Evolutionary conservation across 2,797 vertebrate genomes (phyloP), one percentile per base, ranked within the genome.

Genomic region (Lithobates sylvaticus): DNA sequence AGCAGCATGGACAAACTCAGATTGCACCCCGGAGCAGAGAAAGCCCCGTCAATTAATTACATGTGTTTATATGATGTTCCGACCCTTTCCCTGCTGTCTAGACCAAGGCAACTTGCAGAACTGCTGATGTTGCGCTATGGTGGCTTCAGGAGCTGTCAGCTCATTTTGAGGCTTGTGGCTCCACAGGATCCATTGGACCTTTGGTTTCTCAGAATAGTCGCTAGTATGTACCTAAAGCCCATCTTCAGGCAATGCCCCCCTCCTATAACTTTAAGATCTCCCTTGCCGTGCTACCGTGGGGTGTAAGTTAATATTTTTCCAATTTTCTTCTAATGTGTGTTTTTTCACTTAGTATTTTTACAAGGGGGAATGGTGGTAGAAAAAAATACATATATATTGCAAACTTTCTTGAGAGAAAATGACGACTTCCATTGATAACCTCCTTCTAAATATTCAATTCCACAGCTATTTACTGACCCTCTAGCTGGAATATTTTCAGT

Each of bases 1-100:
- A 65, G 95, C 91, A 91, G 92, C 93, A 94, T 91, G 95, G 96
- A 96, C 95, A 92, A 90, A 94, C 92, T 93, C 93, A 94, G 95
- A 92, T 91, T 91, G 88, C 91, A 92, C 91, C 92, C 88, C 79
- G 92, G 93, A 93, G 84, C 91, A 79, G 92, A 93, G 94, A 96
- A 96, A 95, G 95, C 92, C 95, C 94, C 94, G 93, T 91, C 92
- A 94, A 94, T 96, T 94, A 95, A 94, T 90, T 70, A 94, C 93
- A 93, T 95, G 94, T 95, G 93, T 86, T 87, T 89, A 72, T 85
- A 91, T 81, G 74, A 88, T 91, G 92, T 91, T 92, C 72, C 92
- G 94, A 95, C 92, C 91, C 47, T 71, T 80, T 29, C 27, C 27
- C 65, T 80, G 77, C 77, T 70, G 78, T 15, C 16, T 68, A 47